A percentile compares a stretch with the other conserved stretches of the same genome.
phyloP scores from a whole-genome alignment of 2,113 vertebrate species.

The Peromyscus leucopus region DNA sequence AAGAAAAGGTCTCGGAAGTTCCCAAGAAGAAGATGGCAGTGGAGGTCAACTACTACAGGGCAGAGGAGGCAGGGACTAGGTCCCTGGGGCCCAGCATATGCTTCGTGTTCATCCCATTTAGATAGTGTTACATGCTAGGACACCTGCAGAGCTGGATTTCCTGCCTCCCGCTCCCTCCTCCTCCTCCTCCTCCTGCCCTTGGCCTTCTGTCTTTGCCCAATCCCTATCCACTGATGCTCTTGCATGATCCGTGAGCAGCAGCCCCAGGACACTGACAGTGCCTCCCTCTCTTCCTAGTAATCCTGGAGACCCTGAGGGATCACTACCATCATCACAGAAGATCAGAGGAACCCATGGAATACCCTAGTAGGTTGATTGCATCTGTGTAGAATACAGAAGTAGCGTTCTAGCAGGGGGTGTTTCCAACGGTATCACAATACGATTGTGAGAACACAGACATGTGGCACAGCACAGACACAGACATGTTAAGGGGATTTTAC shows the following conservation, averaged over 20 bases:
- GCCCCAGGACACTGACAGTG: not conserved
- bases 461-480: not conserved
- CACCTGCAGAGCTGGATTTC: too few species aligned
- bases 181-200: not conserved
- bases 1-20: not conserved
- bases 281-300: not conserved
- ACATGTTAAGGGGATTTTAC: too few species aligned
- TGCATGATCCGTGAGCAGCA: not conserved
- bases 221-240: not conserved
- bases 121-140: too few species aligned
- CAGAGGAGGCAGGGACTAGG: not conserved
- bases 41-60: not conserved
- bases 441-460: too few species aligned
- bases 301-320: not conserved
- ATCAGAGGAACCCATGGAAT: not conserved
- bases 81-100: not conserved
- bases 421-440: rapidly evolving
- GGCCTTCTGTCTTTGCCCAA: not conserved
- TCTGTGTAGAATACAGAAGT: not conserved
- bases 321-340: too few species aligned
- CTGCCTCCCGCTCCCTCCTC: too few species aligned
- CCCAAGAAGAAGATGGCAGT: not conserved
- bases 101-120: not conserved
- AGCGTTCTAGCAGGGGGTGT: not conserved
- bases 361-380: not conserved